Percentiles rank a stretch among this genome's conserved stretches.
These are phyloP conservation scores for Lateolabrax maculatus DNA, from an alignment of 2,797 vertebrate genomes.

Conservation along the genomic window DNA sequence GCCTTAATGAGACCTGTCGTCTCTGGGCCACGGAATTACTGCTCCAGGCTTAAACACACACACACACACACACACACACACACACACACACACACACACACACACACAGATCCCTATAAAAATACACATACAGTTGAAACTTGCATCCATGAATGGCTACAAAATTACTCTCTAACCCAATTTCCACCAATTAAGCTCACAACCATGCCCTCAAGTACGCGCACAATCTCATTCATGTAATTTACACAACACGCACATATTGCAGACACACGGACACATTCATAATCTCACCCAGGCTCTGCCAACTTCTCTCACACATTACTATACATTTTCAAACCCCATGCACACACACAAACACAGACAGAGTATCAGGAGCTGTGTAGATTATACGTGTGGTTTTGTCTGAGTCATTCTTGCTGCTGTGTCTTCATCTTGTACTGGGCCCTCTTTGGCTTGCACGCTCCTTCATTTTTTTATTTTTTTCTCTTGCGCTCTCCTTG, in stretches of 20 bases:
- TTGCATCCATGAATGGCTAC: neutral
- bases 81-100: neutral
- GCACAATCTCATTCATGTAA: neutral
- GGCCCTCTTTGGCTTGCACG: neutral
- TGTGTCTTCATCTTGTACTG: neutral
- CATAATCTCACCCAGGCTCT: neutral
- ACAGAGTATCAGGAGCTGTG: neutral
- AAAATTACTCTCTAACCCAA: neutral
- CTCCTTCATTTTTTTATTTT: neutral
- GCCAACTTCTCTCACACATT: neutral
- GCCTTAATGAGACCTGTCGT: slow-evolving; percentile 66
- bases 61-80: slow-evolving; percentile 4
- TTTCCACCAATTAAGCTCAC: slow-evolving; percentile 3
- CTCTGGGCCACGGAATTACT: slow-evolving; percentile 43
- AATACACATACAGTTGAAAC: slow-evolving; percentile 10
- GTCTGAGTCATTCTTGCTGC: neutral
- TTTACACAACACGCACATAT: neutral
- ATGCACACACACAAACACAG: neutral
- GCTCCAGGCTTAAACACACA: slow-evolving; percentile 29
- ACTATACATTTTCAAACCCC: neutral
- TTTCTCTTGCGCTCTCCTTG: neutral
- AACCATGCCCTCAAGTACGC: neutral
- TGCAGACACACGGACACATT: neutral
- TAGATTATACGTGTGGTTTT: neutral
- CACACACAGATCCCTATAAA: neutral